Evolutionary conservation across 2,797 vertebrate species (phyloP).

Genomic region (Acomys russatus): DNA sequence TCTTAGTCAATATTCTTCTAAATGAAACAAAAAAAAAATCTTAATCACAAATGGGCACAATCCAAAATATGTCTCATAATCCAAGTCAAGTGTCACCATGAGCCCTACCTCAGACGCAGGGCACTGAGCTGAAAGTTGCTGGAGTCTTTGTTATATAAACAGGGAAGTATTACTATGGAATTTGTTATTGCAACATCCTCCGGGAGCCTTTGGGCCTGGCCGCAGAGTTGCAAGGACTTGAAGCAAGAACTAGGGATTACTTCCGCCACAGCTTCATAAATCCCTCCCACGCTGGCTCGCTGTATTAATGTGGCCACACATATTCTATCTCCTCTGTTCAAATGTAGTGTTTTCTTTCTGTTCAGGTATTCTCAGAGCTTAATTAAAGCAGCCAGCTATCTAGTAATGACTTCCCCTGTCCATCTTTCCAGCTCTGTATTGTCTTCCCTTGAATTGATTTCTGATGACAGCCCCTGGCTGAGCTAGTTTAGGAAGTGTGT

Average conservation of each 20-base stretch:
- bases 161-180: conserved; percentile 43
- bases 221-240: not conserved
- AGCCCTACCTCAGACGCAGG: not conserved
- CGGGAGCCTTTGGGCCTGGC: not conserved
- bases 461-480: conserved; percentile 46
- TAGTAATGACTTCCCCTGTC: conserved; percentile 67
- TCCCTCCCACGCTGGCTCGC: not conserved
- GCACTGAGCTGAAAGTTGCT: not conserved
- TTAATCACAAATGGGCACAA: not conserved
- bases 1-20: conserved; percentile 70
- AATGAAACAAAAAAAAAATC: conserved; percentile 61
- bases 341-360: conserved; percentile 62
- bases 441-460: conserved; percentile 65
- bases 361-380: conserved; percentile 64
- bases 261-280: conserved; percentile 29
- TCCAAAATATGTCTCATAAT: not conserved
- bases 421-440: conserved; percentile 62
- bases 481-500: conserved; percentile 31
- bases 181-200: conserved; percentile 1
- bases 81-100: not conserved
- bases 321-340: conserved; percentile 46
- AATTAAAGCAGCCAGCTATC: conserved; percentile 76
- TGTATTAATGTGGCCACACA: conserved; percentile 37
- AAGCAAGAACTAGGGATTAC: not conserved
- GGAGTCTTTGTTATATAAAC: conserved; percentile 29